Evolutionary conservation across 2,888 invertebrate genomes (phyloP), one percentile per base, ranked within the genome.

Genomic region (Sphaerophoria taeniata): DNA sequence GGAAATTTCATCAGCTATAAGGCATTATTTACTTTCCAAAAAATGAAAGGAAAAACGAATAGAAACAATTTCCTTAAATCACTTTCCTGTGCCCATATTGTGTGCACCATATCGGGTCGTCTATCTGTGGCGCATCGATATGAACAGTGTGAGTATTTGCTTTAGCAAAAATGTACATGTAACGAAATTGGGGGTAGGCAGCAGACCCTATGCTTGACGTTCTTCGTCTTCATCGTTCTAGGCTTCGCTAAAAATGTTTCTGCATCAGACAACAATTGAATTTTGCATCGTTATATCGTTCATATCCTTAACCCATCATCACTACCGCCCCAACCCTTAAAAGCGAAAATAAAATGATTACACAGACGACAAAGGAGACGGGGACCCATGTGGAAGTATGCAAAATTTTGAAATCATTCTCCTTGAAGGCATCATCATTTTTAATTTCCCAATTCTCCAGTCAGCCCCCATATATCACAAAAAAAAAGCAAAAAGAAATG

Each of bases 1-100:
- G 85, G 81, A 85, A 76, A 81, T 77, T 85, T 69, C 36, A 76
- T 65, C 70, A 77, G 76, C 86, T 74, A 77, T 77, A 4, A 71
- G 75, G 81, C 89, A 89, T 90, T 90, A 90, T 91, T 91, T 91
- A 89, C 90, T 91, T 91, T n/a, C n/a, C n/a, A n/a, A n/a, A 90
- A 90, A 49, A 53, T 33, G 31, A 6, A 47, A 14, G 47, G 9
- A 51, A 16, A 39, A 39, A 36, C 36, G 36, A 58, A 60, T 16
- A 39, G 12, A 9, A 7, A 87, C 91, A 90, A 89, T 91, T 91
- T 91, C 89, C 87, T 89, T 91, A 91, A 91, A 91, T 91, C 91
- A 91, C 91, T 90, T 90, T 90, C 88, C 90, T 88, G 87, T 87
- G 87, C 82, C 79, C 77, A 85, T 81, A 84, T 80, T 78, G 72